These are phyloP conservation scores for Heliconius himera DNA, from an alignment of 1,140 invertebrate species.

Conservation along the genomic window DNA sequence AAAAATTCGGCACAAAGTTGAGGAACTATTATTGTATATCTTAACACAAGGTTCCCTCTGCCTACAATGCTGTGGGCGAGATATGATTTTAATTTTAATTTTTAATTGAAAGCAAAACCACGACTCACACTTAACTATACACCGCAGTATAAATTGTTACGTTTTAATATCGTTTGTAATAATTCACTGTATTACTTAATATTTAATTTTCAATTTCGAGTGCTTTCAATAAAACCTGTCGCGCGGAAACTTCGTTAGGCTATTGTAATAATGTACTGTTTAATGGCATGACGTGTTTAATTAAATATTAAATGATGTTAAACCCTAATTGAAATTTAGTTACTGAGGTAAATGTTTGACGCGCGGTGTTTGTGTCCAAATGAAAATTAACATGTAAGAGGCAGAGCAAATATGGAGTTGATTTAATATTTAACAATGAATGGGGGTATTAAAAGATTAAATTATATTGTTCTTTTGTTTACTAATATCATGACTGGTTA, in stretches of 20 bases:
- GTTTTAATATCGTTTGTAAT: constrained; percentile 1
- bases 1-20: too few species aligned
- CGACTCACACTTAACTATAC: neutral
- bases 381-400: constrained; percentile 22
- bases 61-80: too few species aligned
- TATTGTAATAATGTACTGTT: constrained; percentile 24
- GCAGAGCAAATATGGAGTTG: constrained; percentile 6
- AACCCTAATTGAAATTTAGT: constrained; percentile 32
- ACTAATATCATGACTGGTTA: too few species aligned
- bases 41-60: too few species aligned
- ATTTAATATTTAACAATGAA: neutral
- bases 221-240: constrained; percentile 27
- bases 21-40: too few species aligned
- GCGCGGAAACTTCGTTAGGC: constrained; percentile 16
- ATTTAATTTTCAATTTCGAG: constrained; percentile 27
- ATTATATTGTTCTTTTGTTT: too few species aligned
- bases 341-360: constrained; percentile 21
- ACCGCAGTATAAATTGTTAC: neutral
- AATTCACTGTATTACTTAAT: constrained; percentile 21
- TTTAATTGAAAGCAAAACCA: too few species aligned
- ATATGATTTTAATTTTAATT: too few species aligned
- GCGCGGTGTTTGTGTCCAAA: constrained; percentile 14
- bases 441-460: neutral
- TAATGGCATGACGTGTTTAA: constrained; percentile 29
- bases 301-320: constrained; percentile 33